Evolutionary conservation across 2,113 vertebrate species (phyloP), one percentile per base, ranked within the genome.

Genomic region (Microtus montanus): DNA sequence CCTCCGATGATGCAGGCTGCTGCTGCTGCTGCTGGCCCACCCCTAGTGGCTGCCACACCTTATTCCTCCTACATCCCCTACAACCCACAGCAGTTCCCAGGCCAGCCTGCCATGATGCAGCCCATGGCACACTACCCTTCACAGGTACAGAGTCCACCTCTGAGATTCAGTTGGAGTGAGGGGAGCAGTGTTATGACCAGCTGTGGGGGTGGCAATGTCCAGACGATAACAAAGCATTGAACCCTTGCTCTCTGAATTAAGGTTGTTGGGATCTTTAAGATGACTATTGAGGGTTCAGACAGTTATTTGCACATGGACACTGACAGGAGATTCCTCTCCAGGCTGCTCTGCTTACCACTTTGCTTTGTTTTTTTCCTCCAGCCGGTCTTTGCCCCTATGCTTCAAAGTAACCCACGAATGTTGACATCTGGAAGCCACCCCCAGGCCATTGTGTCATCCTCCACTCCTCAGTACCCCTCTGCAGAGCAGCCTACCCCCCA

Each of bases 61-160:
- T 99, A 99, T 54, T 99, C 99, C 90, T 98, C 99, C 41, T 99
- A 99, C 97, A 98, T 99, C 94, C 99, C 99, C 93, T 99, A 99
- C 96, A 99, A 98, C 96, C 99, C 99, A 10, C 99, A 99, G 98
- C 99, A 99, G 97, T 99, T 99, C 92, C 95, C 99, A 44, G 99
- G 99, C 96, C 99, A 99, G 97, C 99, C 99, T 73, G 98, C 98
- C 49, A 98, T 99, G 98, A 98, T 99, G 97, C 99, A 99, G 97
- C 98, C 99, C 87, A 99, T 99, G 99, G 96, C 99, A 1, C 98
- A 99, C 75, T 99, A 99, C 93, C 98, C 99, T 12, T 99, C 99
- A 70, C 99, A 99, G 99, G 99, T 99, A 83, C 35, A 35, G n/a
- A 54, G 24, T 78, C 7, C 11, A 20, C 49, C n/a, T 78, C 41